These are phyloP conservation scores for Hirtodrosophila confusa DNA, from an alignment of 2,888 invertebrate species.

Conservation along the genomic window DNA sequence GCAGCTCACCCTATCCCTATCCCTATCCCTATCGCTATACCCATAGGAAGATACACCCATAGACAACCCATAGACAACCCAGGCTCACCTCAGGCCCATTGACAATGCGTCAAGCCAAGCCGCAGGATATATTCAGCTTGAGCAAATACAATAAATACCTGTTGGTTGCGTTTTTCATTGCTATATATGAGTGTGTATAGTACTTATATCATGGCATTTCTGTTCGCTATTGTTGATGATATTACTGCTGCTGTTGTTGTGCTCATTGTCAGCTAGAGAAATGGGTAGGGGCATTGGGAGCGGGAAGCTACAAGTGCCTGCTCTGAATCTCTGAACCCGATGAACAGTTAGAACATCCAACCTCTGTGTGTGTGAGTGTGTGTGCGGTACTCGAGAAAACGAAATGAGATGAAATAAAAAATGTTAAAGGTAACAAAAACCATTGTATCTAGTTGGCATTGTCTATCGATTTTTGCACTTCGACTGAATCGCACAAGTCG, in stretches of 20 bases:
- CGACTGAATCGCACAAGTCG: conserved; percentile 51
- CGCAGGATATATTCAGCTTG: conserved; percentile 76
- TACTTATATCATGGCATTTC: conserved; percentile 53
- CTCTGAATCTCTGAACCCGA: conserved; percentile 19
- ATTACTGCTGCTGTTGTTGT: conserved; percentile 43
- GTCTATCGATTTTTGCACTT: conserved; percentile 78
- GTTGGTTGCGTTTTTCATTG: conserved; percentile 62
- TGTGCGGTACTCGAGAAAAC: conserved; percentile 64
- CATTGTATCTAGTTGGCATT: conserved; percentile 61
- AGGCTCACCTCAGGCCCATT: conserved; percentile 53
- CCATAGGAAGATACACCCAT: conserved; percentile 17
- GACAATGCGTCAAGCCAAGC: conserved; percentile 75
- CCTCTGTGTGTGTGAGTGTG: conserved; percentile 4
- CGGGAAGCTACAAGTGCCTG: conserved; percentile 68
- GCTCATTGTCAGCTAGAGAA: conserved; percentile 56
- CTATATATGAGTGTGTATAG: conserved; percentile 26
- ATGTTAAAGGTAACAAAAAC: conserved; percentile 42
- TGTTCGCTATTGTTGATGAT: conserved; percentile 61
- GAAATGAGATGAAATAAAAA: conserved; percentile 59
- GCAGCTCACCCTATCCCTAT: conserved; percentile 6
- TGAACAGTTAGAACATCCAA: conserved; percentile 54
- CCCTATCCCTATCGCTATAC: background rate
- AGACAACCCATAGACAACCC: conserved; percentile 36
- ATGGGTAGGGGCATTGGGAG: conserved; percentile 40
- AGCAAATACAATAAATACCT: conserved; percentile 78